Conservation (phyloP, 1,140 invertebrate genomes). For the Trichoplusia ni region DNA sequence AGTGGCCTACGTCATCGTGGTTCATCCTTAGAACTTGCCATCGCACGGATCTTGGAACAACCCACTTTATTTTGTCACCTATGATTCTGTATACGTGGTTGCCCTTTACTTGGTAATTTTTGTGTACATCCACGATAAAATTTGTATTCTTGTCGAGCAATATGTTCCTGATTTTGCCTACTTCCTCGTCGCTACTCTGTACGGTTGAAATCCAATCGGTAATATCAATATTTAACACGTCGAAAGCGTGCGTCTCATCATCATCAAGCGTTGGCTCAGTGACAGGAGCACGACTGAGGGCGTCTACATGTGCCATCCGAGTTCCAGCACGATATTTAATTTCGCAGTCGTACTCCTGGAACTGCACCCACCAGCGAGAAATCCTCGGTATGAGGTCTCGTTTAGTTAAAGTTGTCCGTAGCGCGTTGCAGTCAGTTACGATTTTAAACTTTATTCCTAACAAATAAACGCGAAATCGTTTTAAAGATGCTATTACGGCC, state of each 20-base stretch:
- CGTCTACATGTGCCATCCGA: constrained; percentile 33
- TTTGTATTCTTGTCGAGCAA: background rate
- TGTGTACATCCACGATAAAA: background rate
- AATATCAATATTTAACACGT: constrained; percentile 1
- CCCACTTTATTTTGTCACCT: background rate
- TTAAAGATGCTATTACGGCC: constrained; percentile 26
- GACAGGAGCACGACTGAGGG: constrained; percentile 22
- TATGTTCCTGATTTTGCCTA: constrained; percentile 4
- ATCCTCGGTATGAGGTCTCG: constrained; percentile 33
- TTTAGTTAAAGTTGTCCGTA: constrained; percentile 29
- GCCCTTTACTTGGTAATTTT: background rate
- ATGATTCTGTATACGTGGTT: background rate
- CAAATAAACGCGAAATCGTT: constrained; percentile 28
- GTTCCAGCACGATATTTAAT: constrained; percentile 32
- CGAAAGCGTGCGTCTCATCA: background rate
- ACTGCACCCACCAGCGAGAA: constrained; percentile 36
- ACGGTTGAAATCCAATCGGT: constrained; percentile 29
- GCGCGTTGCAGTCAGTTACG: constrained; percentile 27
- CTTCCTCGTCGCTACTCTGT: constrained; percentile 17
- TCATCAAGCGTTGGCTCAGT: background rate
- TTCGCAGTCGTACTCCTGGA: too few relatives aligned
- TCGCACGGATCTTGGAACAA: background rate
- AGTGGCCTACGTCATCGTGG: background rate
- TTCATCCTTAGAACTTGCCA: background rate
- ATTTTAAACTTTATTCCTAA: constrained; percentile 21